Conservation (phyloP, 2,888 invertebrate species). For the Toxonevra muliebris region DNA sequence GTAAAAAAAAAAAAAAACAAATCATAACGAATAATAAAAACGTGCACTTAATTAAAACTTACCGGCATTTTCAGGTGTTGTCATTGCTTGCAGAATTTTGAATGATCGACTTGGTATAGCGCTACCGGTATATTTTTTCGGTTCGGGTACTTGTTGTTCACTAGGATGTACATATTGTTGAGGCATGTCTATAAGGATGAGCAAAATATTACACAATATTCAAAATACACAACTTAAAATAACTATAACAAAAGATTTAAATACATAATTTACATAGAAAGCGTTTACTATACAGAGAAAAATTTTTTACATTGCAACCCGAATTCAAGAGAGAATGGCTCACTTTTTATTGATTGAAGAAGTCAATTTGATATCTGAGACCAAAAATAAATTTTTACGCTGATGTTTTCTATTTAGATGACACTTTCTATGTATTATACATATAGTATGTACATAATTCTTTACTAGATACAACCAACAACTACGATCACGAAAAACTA, state of each 20-base stretch:
- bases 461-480: too few relatives aligned
- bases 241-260: not conserved
- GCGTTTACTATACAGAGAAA: too few relatives aligned
- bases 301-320: too few relatives aligned
- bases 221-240: not conserved
- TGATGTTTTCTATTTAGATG: too few relatives aligned
- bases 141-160: slow-evolving; percentile 74
- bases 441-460: too few relatives aligned
- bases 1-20: slow-evolving; percentile 14
- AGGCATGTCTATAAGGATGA: slow-evolving; percentile 49
- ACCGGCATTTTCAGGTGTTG: slow-evolving; percentile 74
- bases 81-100: slow-evolving; percentile 82
- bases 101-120: slow-evolving; percentile 84
- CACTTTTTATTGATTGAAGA: too few relatives aligned
- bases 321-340: too few relatives aligned
- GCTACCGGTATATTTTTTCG: slow-evolving; percentile 78
- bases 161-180: slow-evolving; percentile 71
- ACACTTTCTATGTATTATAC: too few relatives aligned
- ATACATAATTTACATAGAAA: too few relatives aligned
- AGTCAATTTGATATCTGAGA: too few relatives aligned
- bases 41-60: slow-evolving; percentile 58
- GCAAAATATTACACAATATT: not conserved
- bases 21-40: slow-evolving; percentile 1
- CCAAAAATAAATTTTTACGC: too few relatives aligned
- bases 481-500: too few relatives aligned